phyloP scores from a whole-genome alignment of 2,797 vertebrate genomes.

The Cercopithecus diana region DNA sequence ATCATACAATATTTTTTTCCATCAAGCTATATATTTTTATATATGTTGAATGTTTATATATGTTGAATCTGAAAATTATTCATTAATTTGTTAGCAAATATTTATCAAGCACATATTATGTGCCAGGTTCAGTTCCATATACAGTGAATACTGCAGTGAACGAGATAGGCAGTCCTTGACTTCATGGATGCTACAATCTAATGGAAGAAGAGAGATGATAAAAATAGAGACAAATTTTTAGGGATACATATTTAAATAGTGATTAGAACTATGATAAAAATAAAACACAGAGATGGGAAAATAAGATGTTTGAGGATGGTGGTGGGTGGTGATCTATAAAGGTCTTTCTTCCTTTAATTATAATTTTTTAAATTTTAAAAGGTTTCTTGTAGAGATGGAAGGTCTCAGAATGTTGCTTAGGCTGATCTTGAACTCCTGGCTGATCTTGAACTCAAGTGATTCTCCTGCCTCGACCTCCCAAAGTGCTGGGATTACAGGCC shows the following conservation, averaged over 20 bases:
- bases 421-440: too few relatives aligned
- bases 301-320: background rate
- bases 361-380: too few relatives aligned
- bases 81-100: background rate
- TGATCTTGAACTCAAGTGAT: too few relatives aligned
- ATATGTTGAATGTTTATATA: background rate
- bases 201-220: background rate
- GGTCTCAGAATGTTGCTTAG: too few relatives aligned
- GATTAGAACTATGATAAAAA: background rate
- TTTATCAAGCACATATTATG: background rate
- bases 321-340: background rate
- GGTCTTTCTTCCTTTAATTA: background rate
- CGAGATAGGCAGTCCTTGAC: background rate
- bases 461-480: too few relatives aligned
- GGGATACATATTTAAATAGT: background rate
- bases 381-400: too few relatives aligned
- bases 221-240: slow-evolving; percentile 13
- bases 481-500: too few relatives aligned
- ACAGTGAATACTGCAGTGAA: background rate
- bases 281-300: background rate
- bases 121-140: background rate
- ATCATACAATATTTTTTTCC: background rate
- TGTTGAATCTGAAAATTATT: background rate
- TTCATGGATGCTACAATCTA: background rate
- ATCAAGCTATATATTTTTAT: background rate